A percentile compares a stretch with the other conserved stretches of the same genome.
Evolutionary conservation across 2,797 vertebrate genomes (phyloP).

Genomic region (Pygocentrus nattereri): DNA sequence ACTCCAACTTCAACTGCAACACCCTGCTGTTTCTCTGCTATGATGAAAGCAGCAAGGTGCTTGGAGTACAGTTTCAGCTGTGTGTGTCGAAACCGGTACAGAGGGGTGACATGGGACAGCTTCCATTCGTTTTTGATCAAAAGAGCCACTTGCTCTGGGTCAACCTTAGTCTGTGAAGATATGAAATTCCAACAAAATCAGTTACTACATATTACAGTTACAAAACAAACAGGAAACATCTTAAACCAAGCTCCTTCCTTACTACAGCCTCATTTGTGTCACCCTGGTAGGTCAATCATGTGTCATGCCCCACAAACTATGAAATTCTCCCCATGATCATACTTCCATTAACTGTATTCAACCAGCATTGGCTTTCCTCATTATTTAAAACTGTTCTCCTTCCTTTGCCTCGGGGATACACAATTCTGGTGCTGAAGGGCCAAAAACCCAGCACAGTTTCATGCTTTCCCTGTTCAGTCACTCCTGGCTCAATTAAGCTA

Average conservation of each 20-base stretch:
- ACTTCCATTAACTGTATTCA: no score
- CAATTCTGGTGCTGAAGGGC: no score
- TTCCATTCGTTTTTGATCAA: conserved; percentile 87
- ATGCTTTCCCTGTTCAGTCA: no score
- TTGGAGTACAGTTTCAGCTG: conserved; percentile 83
- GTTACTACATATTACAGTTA: no score
- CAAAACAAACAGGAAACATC: not conserved
- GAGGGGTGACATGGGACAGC: conserved; percentile 89
- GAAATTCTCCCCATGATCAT: no score
- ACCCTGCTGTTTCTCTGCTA: conserved; percentile 88
- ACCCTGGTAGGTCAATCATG: not conserved
- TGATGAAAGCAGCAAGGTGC: conserved; percentile 83
- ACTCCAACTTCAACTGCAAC: conserved; percentile 80
- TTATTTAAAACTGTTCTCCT: no score
- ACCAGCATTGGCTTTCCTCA: no score
- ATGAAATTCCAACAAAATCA: not conserved
- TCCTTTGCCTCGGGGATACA: no score
- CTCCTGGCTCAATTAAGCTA: no score
- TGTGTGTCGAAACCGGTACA: conserved; percentile 84
- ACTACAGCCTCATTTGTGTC: no score
- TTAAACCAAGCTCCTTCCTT: not conserved
- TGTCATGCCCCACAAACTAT: no score
- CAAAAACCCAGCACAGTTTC: no score
- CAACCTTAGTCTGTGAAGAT: conserved; percentile 74
- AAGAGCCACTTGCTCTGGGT: conserved; percentile 74